phyloP scores from a whole-genome alignment of 2,113 vertebrate species.

The Cynocephalus volans region DNA sequence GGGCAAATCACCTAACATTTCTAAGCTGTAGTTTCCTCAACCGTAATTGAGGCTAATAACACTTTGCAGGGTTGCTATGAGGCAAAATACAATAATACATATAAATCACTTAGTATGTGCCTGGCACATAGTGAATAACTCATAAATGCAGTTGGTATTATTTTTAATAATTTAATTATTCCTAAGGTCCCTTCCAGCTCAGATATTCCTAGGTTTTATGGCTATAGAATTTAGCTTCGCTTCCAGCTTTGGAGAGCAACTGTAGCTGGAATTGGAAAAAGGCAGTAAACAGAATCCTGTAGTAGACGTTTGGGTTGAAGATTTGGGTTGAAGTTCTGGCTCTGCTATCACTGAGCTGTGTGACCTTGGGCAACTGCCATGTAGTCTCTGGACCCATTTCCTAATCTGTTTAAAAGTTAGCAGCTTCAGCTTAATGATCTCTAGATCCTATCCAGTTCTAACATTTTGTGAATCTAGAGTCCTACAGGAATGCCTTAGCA shows the following conservation, averaged over 20 bases:
- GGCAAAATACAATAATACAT: slow-evolving; percentile 25
- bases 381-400: slow-evolving; percentile 18
- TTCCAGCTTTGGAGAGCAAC: slow-evolving; percentile 31
- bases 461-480: slow-evolving; percentile 36
- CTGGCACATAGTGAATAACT: not conserved
- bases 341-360: not conserved
- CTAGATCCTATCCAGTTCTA: not conserved
- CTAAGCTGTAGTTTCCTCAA: slow-evolving; percentile 55
- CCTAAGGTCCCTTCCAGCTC: slow-evolving; percentile 15
- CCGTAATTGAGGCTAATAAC: slow-evolving; percentile 28
- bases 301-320: not conserved
- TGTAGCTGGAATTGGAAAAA: not conserved
- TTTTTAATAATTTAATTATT: slow-evolving; percentile 57
- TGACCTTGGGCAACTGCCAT: slow-evolving; percentile 15
- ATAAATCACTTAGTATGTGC: not conserved
- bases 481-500: not conserved
- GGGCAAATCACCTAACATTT: slow-evolving; percentile 32
- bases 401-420: slow-evolving; percentile 25
- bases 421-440: not conserved
- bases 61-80: not conserved
- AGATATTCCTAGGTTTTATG: slow-evolving; percentile 46
- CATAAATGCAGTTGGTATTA: slow-evolving; percentile 49
- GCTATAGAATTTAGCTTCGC: slow-evolving; percentile 7
- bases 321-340: not conserved
- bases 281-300: not conserved